Base-by-base conservation (phyloP, 2,888 invertebrate species). In the Herminia tarsipennalis region DNA sequence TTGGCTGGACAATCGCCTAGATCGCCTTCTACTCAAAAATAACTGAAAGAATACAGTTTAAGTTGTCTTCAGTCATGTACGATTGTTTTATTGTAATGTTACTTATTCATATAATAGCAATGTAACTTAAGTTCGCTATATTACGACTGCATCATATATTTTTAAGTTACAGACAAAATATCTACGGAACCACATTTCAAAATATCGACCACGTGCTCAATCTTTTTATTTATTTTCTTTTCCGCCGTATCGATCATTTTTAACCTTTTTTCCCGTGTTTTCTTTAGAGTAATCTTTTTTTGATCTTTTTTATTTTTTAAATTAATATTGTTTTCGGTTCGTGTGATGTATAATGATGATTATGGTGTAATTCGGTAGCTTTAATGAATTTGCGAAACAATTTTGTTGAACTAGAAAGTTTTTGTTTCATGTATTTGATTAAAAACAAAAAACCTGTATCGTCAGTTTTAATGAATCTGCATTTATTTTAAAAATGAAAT, bases 301-400 rank as follows among this genome's bases (percentile, higher is more conserved):
- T 72, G 59, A 43, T 52, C 45, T 34, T 57, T 69, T 72, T 73
- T 73, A 25, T 18, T 36, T 17, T 36, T 36, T 27, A 60, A 64
- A 45, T 68, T 71, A 71, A 81, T 81, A 83, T 81, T 83, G 82
- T 83, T 83, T 83, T 81, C 75, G 75, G 78, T 51, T 30, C 67
- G 66, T 78, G 64, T 72, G 72, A 72, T 68, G 62, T 69, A 36
- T 81, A 80, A 81, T 81, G 79, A 83, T 81, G 79, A 81, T 80
- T 72, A 69, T 63, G 61, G 62, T 63, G 77, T 81, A 81, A 73
- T 71, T 45, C 70, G 59, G 78, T 62, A 68, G 73, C 58, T 39
- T 56, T 81, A 76, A 83, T 82, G 78, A 82, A 83, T 81, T 73
- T 70, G 66, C 66, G 21, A 65, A 58, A 65, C 37, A 52, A 65